Evolutionary conservation across 2,888 invertebrate species (phyloP), one percentile per base, ranked within the genome.

Genomic region (Terebella lapidaria): DNA sequence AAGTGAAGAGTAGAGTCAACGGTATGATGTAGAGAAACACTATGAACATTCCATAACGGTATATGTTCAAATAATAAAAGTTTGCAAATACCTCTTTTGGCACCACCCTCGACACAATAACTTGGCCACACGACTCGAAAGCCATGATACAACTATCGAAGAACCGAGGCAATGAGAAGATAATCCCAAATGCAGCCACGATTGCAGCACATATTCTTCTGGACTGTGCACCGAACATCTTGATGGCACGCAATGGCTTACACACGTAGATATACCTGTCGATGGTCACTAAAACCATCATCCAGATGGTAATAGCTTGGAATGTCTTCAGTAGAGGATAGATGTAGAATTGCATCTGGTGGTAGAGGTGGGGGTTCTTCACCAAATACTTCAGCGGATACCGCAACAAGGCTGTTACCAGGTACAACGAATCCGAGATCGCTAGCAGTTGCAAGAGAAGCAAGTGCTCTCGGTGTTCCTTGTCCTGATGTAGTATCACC

Each of bases 241-340:
- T n/a, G 0, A 57, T 62, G 2, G 67, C 66, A 2, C 46, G 46
- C 25, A 62, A 47, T 10, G 66, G 66, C 20, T 49, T 22, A 51
- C 66, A 64, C 22, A 67, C 66, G 55, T 65, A 66, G 26, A 58
- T 54, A 42, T 58, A 67, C 2, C 67, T 51, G 51, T 67, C 67
- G 20, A 65, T 47, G 26, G 67, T 67, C 2, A 67, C 66, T 24
- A 64, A 45, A 3, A 64, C 61, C 53, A 67, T 61, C 63, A 66
- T 62, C 61, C 65, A 67, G 29, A 67, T 67, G 15, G 61, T 55
- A n/a, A 64, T 56, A 20, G 66, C 59, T 54, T 67, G 67, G 24
- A 60, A 54, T 5, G 64, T 64, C 49, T 63, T 67, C 45, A 64
- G 57, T 26, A 64, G 57, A 2, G 67, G 66, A 26, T 56, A 64